A percentile compares a stretch with the other conserved stretches of the same genome.
These are phyloP conservation scores for Gobio occitaniae DNA, from an alignment of 2,797 vertebrate genomes.

Conservation along the genomic window DNA sequence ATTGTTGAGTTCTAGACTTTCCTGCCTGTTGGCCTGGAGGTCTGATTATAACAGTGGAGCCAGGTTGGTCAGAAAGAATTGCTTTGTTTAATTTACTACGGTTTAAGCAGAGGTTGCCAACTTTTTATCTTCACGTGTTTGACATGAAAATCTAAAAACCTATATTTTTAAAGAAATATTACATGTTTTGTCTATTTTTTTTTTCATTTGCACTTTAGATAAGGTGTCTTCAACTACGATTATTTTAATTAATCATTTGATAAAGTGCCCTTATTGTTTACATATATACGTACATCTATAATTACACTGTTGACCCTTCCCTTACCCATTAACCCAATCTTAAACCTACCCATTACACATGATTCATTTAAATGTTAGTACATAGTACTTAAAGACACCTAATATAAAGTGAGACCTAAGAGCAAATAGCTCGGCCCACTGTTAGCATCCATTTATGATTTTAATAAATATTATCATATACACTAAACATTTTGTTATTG, in stretches of 20 bases:
- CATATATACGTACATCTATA: too few relatives aligned
- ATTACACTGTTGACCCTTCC: too few relatives aligned
- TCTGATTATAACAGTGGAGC: slow-evolving; percentile 56
- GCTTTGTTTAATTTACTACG: slow-evolving; percentile 2
- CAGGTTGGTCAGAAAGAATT: slow-evolving; percentile 43
- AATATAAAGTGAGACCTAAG: not conserved
- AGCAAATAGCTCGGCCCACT: not conserved
- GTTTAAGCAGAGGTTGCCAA: not conserved
- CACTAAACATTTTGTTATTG: not conserved
- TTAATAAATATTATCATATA: not conserved
- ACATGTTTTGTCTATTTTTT: not conserved
- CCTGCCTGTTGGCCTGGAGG: slow-evolving; percentile 52
- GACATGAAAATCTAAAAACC: not conserved
- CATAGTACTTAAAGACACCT: not conserved
- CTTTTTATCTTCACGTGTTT: not conserved
- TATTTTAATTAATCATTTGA: not conserved
- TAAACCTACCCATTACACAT: too few relatives aligned
- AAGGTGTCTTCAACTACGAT: not conserved
- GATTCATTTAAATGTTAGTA: not conserved
- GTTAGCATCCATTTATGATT: not conserved
- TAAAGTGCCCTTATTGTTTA: not conserved
- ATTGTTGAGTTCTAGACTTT: slow-evolving; percentile 59
- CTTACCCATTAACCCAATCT: too few relatives aligned
- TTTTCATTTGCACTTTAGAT: not conserved
- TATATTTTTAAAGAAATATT: not conserved